Percentiles rank a stretch among this genome's conserved stretches.
Evolutionary conservation across 2,113 vertebrate species (phyloP).

Genomic region (Ascaphus truei): DNA sequence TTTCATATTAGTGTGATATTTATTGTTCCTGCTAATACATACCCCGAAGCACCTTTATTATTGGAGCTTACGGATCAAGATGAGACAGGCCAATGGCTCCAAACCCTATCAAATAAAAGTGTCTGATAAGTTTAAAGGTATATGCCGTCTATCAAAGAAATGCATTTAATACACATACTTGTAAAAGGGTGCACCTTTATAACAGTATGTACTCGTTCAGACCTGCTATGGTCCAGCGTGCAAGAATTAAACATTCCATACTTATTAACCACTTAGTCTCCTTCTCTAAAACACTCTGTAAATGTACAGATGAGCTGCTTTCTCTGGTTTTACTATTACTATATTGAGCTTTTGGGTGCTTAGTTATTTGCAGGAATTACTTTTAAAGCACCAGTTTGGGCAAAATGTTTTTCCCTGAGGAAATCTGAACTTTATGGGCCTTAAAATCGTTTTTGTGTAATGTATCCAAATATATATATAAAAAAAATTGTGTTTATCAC

Average conservation of each 20-base stretch:
- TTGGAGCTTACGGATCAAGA: constrained; percentile 12
- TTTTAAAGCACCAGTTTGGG: too few relatives aligned
- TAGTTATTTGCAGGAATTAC: too few relatives aligned
- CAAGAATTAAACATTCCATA: not conserved
- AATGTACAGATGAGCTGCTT: too few relatives aligned
- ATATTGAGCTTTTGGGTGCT: too few relatives aligned
- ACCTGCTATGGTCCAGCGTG: not conserved
- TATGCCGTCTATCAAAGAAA: not conserved
- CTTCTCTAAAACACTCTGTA: too few relatives aligned
- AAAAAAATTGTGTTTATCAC: too few relatives aligned
- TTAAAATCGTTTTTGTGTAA: too few relatives aligned
- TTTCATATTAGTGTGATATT: not conserved
- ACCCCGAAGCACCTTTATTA: not conserved
- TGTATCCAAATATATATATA: too few relatives aligned
- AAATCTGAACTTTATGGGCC: too few relatives aligned
- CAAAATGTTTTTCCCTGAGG: too few relatives aligned
- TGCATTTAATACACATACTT: not conserved
- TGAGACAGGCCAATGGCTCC: not conserved
- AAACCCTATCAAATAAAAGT: constrained; percentile 11
- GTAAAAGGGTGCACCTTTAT: not conserved
- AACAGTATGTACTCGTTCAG: not conserved
- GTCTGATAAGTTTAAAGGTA: not conserved
- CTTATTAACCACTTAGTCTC: too few relatives aligned
- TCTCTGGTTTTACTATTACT: too few relatives aligned
- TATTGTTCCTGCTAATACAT: not conserved